phyloP scores from a whole-genome alignment of 2,888 invertebrate genomes.

The Trissonchulus latispiculum region DNA sequence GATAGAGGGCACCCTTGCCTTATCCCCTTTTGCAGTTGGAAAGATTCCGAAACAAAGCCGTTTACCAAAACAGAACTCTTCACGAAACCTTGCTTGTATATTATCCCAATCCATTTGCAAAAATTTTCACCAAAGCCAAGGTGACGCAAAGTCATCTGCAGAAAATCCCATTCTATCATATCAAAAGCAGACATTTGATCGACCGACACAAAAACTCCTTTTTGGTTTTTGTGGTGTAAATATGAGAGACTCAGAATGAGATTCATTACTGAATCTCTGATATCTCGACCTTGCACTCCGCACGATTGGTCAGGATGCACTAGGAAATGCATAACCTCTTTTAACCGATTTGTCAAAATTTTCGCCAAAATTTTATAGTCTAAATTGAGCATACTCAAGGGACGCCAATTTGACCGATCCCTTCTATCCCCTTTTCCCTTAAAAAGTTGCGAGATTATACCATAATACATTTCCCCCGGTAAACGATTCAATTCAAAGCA shows the following conservation, averaged over 20 bases:
- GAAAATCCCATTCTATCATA: not conserved
- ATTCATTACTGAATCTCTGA: not conserved
- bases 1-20: conserved; percentile 6
- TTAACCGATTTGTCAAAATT: not conserved
- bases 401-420: not conserved
- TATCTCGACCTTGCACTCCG: not conserved
- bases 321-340: not conserved
- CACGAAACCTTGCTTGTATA: not conserved
- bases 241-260: not conserved
- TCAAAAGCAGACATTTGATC: conserved; percentile 2
- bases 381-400: not conserved
- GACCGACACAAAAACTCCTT: not conserved
- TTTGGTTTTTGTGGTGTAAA: not conserved
- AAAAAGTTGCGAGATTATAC: not conserved
- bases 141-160: not conserved
- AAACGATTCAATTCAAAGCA: not conserved
- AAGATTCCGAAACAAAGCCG: not conserved
- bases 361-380: conserved; percentile 6
- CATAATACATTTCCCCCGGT: not conserved
- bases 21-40: not conserved
- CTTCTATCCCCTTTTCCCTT: not conserved
- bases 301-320: not conserved
- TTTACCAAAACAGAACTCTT: not conserved
- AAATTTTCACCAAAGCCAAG: not conserved
- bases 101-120: not conserved